A percentile compares a stretch with the other conserved stretches of the same genome.
Conservation (phyloP, 1,140 invertebrate species). For the Whitmania pigra region DNA sequence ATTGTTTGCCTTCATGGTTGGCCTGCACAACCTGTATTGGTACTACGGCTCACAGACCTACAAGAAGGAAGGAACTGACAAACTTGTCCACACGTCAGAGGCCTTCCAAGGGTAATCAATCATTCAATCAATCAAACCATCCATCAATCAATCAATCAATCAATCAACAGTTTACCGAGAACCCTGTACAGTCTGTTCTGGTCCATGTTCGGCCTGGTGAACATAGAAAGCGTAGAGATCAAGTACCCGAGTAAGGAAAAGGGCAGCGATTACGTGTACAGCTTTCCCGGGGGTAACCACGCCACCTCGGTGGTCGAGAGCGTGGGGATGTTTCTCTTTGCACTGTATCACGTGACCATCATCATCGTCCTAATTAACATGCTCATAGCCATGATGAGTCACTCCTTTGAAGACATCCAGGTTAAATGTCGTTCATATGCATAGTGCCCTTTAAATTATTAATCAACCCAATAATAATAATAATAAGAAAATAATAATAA, state of each 20-base stretch:
- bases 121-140: not conserved
- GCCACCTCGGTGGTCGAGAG: constrained; percentile 38
- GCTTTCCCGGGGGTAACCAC: constrained; percentile 23
- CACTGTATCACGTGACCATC: constrained; percentile 46
- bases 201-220: constrained; percentile 60
- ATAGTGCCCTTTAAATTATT: too few species aligned
- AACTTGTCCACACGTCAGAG: constrained; percentile 29
- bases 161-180: constrained; percentile 43
- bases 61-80: constrained; percentile 34
- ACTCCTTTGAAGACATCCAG: constrained; percentile 50
- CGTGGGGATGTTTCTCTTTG: constrained; percentile 49
- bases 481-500: constrained; percentile 10
- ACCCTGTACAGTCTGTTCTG: constrained; percentile 61
- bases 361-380: constrained; percentile 53
- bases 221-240: constrained; percentile 36
- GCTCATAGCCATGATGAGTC: constrained; percentile 53
- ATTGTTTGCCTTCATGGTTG: constrained; percentile 43
- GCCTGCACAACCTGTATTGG: constrained; percentile 43
- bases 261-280: constrained; percentile 15
- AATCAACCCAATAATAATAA: too few species aligned
- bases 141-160: not conserved
- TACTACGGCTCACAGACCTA: constrained; percentile 40
- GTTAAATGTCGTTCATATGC: constrained; percentile 41
- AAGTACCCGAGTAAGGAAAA: constrained; percentile 24
- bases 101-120: constrained; percentile 18